A percentile compares a stretch with the other conserved stretches of the same genome.
Evolutionary conservation across 2,113 vertebrate genomes (phyloP).

Genomic region (Strix uralensis): DNA sequence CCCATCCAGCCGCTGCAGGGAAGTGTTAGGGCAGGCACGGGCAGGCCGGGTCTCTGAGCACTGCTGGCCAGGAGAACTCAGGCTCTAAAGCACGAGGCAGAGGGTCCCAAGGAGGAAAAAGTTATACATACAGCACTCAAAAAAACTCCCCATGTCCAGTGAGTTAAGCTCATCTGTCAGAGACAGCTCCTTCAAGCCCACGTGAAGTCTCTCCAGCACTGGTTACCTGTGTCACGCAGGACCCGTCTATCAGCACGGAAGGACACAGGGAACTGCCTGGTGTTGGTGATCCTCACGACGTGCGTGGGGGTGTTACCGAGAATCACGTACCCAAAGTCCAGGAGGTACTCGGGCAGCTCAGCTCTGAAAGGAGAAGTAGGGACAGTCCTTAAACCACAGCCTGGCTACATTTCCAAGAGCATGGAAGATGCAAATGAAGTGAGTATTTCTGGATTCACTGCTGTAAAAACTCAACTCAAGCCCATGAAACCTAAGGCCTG

Average conservation of each 20-base stretch:
- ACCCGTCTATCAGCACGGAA: slow-evolving; percentile 40
- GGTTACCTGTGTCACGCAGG: slow-evolving; percentile 75
- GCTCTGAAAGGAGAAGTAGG: slow-evolving; percentile 65
- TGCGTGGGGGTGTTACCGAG: slow-evolving; percentile 53
- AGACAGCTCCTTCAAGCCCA: not conserved
- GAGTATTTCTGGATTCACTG: not conserved
- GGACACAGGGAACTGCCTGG: slow-evolving; percentile 69
- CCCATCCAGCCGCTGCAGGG: not conserved
- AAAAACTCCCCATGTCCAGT: not conserved
- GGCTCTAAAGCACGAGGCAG: not conserved
- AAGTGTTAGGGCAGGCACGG: not conserved
- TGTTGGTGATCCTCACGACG: slow-evolving; percentile 79
- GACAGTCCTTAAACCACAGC: not conserved
- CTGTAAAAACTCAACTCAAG: not conserved
- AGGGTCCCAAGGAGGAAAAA: not conserved
- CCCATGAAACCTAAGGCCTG: not conserved
- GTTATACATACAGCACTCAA: too few relatives aligned
- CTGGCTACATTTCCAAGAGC: not conserved
- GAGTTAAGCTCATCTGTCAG: not conserved
- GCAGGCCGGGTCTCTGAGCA: not conserved
- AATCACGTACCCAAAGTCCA: slow-evolving; percentile 80
- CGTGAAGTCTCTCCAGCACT: not conserved
- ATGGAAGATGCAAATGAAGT: not conserved
- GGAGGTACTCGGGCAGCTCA: slow-evolving; percentile 77
- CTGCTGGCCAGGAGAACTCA: not conserved